These are phyloP conservation scores for Colinus virginianus DNA, from an alignment of 2,113 vertebrate genomes.

Conservation along the genomic window DNA sequence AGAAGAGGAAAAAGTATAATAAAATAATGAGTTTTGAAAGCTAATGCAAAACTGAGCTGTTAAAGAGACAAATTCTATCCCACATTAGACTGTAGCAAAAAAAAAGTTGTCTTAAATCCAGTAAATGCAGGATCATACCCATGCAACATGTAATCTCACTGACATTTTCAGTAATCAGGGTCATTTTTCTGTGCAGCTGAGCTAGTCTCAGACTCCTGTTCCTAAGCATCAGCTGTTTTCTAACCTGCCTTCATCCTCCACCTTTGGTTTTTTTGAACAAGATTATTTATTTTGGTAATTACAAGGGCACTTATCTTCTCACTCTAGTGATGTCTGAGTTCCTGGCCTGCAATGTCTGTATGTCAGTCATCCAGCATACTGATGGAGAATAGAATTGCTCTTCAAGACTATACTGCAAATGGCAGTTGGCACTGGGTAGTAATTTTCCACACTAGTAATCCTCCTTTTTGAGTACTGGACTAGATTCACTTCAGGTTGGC, in stretches of 20 bases:
- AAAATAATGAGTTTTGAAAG: neutral
- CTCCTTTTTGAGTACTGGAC: slow-evolving; percentile 13
- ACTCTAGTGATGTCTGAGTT: neutral
- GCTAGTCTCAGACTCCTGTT: neutral
- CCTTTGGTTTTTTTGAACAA: slow-evolving; percentile 33
- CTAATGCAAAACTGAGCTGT: neutral
- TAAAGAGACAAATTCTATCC: neutral
- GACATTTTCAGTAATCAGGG: slow-evolving; percentile 32
- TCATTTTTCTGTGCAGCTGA: slow-evolving; percentile 30
- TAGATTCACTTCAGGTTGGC: neutral
- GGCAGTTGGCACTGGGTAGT: neutral
- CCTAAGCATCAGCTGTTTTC: neutral
- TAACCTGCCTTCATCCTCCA: neutral
- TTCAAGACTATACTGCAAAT: neutral
- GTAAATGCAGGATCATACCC: neutral
- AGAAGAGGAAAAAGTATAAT: neutral
- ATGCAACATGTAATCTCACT: neutral
- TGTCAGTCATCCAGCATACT: neutral
- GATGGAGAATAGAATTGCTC: slow-evolving; percentile 12
- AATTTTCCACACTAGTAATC: slow-evolving; percentile 1
- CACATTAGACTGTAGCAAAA: neutral
- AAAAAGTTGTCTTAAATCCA: neutral
- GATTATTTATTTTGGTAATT: slow-evolving; percentile 38
- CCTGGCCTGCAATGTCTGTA: neutral
- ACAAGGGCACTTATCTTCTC: neutral